These are phyloP conservation scores for Hipparchia semele DNA, from an alignment of 2,888 invertebrate species.

Conservation along the genomic window DNA sequence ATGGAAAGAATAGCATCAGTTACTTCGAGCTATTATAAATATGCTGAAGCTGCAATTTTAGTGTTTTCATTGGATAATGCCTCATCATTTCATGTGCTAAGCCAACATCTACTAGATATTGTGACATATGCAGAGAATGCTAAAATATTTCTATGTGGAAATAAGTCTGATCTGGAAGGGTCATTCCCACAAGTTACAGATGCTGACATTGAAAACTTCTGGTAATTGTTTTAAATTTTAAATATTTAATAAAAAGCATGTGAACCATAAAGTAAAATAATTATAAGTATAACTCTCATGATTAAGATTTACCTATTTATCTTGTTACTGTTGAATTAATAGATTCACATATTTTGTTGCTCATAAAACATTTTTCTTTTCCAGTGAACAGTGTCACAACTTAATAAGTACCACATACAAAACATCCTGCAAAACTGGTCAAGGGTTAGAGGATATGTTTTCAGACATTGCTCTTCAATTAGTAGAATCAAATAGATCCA, in stretches of 20 bases:
- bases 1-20: conserved; percentile 98
- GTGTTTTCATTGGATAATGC: conserved; percentile 96
- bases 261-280: too few species aligned
- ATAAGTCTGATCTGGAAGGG: conserved; percentile 92
- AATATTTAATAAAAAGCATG: too few species aligned
- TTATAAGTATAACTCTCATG: too few species aligned
- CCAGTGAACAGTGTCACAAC: conserved; percentile 95
- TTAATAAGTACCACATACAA: conserved; percentile 94
- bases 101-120: conserved; percentile 96
- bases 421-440: conserved; percentile 94
- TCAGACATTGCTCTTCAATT: conserved; percentile 92
- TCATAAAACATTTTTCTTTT: conserved; percentile 49
- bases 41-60: conserved; percentile 96
- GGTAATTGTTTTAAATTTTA: conserved; percentile 73
- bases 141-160: conserved; percentile 97
- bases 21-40: conserved; percentile 97
- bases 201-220: conserved; percentile 94
- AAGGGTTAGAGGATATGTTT: conserved; percentile 96
- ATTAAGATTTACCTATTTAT: too few species aligned
- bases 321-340: too few species aligned
- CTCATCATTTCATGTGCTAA: conserved; percentile 95
- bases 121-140: conserved; percentile 97
- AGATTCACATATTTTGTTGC: too few species aligned
- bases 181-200: conserved; percentile 91
- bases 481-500: conserved; percentile 91